Evolutionary conservation across 2,113 vertebrate species (phyloP), one percentile per base, ranked within the genome.

Genomic region (Forbesichthys agassizii): DNA sequence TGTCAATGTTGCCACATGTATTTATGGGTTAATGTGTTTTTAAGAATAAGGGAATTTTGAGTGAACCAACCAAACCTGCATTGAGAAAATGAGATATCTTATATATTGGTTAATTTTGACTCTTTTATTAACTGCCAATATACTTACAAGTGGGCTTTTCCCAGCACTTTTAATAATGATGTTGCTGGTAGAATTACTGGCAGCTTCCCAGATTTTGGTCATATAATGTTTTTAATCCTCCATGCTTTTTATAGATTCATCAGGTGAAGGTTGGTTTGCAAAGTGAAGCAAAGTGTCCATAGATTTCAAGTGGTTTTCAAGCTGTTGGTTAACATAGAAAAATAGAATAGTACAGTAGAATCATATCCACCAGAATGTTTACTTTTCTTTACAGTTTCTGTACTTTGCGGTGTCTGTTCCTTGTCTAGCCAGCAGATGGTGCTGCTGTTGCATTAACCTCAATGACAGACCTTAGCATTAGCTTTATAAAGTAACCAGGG

Each of bases 21-120:
- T 82, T 82, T 88, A 82, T 84, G 48, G 11, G 62, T 68, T 71
- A 60, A 33, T 72, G 18, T 77, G 54, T 73, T 73, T 66, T 36
- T 4, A 75, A 46, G 59, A 74, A 69, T 86, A 90, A 88, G 86
- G 89, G 88, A 90, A 88, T 68, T 71, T 67, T n/a, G 65, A 82
- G 58, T 64, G 73, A 84, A 74, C 42, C 64, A 74, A 76, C 76
- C 80, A 80, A 84, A 84, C 80, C 33, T 42, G 68, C 69, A 65
- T 59, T 57, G 5, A 20, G 64, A 1, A 13, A 66, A 59, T 27
- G 2, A 2, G 27, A 27, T 27, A 27, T 27, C 27, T 27, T 27
- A 3, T 27, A 27, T 27, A 27, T 27, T 67, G 61, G 13, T 5
- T 53, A 33, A 42, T 5, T 68, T 80, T 69, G 57, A 60, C 12